Base-by-base conservation (phyloP, 2,113 vertebrate species). In the Lophochroa leadbeateri region DNA sequence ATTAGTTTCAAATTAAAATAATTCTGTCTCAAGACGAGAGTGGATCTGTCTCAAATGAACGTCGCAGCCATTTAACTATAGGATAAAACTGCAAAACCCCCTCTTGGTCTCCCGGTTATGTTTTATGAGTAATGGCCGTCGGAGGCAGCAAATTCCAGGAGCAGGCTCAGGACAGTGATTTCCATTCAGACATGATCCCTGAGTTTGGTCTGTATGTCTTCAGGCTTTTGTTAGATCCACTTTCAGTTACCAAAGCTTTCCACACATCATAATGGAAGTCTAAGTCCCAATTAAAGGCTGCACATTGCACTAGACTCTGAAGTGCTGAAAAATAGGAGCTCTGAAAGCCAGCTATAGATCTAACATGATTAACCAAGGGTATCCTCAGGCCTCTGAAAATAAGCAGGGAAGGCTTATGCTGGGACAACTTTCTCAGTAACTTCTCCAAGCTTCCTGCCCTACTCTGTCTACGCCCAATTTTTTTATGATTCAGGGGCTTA, bases 161-260 rank as follows among this genome's bases (percentile, higher is more conserved):
- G 35, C 33, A 52, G 21, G 13, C 84, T 87, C 29, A 41, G 85
- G 82, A 57, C 6, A 1, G 2, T 2, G 13, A 27, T 71, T 88
- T 74, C 65, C 60, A 55, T 0, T 0, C 33, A 43, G 77, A 55
- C 11, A 3, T 0, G 4, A 14, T 35, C 18, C 18, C 25, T 58
- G 41, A 10, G 13, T 71, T 83, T 46, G 24, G 19, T 75, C 60
- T 0, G 0, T 29, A 11, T 55, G 77, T 88, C 31, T 80, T 71
- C 24, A 39, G 33, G 0, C 53, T 83, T 91, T 53, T 81, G 53
- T 67, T 67, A 37, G 13, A 27, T 37, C 19, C 5, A 5, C n/a
- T 86, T 86, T 70, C 44, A 43, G 18, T 81, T 81, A 35, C 23
- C 19, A 23, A 33, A 35, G 55, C 46, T 91, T 86, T 86, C 37